A percentile compares a stretch with the other conserved stretches of the same genome.
Conservation (phyloP, 1,140 invertebrate species). For the Hermatobates lingyangjiaoensis region DNA sequence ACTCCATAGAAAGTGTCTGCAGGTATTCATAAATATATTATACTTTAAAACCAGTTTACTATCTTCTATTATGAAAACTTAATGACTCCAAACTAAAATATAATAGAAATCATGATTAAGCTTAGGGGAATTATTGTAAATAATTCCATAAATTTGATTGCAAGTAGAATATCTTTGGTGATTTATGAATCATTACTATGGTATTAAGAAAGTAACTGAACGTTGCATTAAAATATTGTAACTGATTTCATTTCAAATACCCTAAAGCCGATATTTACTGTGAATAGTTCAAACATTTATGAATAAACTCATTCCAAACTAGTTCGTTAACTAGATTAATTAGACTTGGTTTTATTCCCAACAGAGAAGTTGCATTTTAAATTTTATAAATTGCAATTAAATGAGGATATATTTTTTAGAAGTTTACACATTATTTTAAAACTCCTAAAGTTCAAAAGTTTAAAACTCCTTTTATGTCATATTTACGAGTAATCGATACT, state of each 20-base stretch:
- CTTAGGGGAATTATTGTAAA: not conserved
- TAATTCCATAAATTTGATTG: not conserved
- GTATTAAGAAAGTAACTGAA: not conserved
- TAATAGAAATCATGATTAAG: not conserved
- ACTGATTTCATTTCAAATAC: no score
- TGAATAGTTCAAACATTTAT: no score
- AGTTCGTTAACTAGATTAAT: no score
- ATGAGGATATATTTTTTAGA: not conserved
- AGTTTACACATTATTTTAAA: not conserved
- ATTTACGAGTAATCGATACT: no score
- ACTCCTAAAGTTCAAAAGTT: not conserved
- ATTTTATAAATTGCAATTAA: no score
- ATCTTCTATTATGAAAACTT: not conserved
- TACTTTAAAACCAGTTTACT: not conserved
- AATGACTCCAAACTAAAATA: not conserved
- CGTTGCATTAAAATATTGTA: no score
- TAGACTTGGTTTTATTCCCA: no score
- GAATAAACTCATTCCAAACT: no score
- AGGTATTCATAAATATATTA: not conserved
- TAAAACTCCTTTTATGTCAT: not conserved
- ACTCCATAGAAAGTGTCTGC: conserved; percentile 1
- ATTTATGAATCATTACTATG: not conserved
- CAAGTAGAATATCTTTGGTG: not conserved
- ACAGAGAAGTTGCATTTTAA: no score
- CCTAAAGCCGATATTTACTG: no score